phyloP scores from a whole-genome alignment of 35 echinoderm and acorn worm species.

The Lytechinus pictus region DNA sequence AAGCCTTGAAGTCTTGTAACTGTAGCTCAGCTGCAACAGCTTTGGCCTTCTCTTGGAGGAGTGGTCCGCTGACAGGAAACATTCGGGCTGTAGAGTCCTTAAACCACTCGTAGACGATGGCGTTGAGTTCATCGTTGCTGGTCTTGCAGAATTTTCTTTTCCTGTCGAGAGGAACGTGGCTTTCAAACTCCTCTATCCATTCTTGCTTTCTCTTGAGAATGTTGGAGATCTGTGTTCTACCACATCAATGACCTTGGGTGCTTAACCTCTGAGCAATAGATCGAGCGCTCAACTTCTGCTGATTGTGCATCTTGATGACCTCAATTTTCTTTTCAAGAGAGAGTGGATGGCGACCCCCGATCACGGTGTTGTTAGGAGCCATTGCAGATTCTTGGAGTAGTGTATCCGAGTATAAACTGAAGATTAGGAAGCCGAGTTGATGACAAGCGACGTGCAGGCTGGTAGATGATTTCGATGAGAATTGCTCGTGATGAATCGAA shows the following conservation, averaged over 20 bases:
- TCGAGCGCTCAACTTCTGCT: not conserved
- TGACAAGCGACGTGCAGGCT: too few relatives aligned
- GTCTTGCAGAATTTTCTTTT: constrained; percentile 28
- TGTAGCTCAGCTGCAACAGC: not conserved
- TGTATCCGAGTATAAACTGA: too few relatives aligned
- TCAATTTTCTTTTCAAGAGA: constrained; percentile 35
- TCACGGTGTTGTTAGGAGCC: too few relatives aligned
- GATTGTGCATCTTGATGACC: constrained; percentile 30
- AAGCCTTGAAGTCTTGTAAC: constrained; percentile 45
- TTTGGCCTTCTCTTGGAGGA: constrained; percentile 30
- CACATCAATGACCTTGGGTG: not conserved
- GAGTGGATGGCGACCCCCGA: not conserved
- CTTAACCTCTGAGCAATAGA: not conserved
- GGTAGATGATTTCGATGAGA: too few relatives aligned
- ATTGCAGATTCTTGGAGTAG: too few relatives aligned
- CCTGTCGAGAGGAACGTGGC: constrained; percentile 45
- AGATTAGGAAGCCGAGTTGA: too few relatives aligned
- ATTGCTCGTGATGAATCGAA: too few relatives aligned
- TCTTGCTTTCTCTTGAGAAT: not conserved
- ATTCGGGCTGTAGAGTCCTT: constrained; percentile 48
- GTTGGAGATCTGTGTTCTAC: constrained; percentile 29
- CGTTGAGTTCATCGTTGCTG: constrained; percentile 17
- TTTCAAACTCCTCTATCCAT: constrained; percentile 15
- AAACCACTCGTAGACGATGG: constrained; percentile 9
- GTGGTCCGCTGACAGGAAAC: constrained; percentile 34